These are phyloP conservation scores for Limanda limanda DNA, from an alignment of 2,113 vertebrate genomes.

Conservation along the genomic window DNA sequence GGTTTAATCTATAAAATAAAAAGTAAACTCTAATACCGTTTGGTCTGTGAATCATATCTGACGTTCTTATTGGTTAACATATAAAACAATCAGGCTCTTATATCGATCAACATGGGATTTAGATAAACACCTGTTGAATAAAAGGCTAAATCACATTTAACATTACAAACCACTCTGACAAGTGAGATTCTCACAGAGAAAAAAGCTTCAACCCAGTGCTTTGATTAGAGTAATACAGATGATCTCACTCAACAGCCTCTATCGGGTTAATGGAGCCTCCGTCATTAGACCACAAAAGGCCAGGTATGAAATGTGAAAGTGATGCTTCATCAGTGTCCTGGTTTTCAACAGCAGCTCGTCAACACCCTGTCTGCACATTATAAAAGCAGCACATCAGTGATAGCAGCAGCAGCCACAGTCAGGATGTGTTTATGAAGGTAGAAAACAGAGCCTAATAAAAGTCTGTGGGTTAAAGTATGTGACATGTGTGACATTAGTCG, in stretches of 20 bases:
- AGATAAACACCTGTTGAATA: background rate
- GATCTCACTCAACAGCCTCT: background rate
- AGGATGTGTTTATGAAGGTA: background rate
- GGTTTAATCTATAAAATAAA: too few species aligned
- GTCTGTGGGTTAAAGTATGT: background rate
- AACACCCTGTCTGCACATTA: constrained; percentile 7
- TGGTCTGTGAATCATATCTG: too few species aligned
- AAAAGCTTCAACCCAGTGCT: too few species aligned
- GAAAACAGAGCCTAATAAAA: background rate
- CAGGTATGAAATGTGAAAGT: background rate
- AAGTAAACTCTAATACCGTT: too few species aligned
- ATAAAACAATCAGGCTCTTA: too few species aligned
- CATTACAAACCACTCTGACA: too few species aligned
- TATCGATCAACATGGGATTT: background rate
- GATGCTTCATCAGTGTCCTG: background rate
- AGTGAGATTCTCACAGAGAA: too few species aligned
- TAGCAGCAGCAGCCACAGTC: background rate
- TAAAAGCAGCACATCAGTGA: background rate
- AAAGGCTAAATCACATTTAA: background rate
- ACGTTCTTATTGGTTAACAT: too few species aligned
- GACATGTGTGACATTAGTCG: background rate
- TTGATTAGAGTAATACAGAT: too few species aligned
- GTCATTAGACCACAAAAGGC: background rate
- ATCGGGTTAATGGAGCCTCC: background rate
- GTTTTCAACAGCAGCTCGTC: constrained; percentile 11